phyloP scores from a whole-genome alignment of 1,140 invertebrate genomes.

The Plectrocnemia conspersa region DNA sequence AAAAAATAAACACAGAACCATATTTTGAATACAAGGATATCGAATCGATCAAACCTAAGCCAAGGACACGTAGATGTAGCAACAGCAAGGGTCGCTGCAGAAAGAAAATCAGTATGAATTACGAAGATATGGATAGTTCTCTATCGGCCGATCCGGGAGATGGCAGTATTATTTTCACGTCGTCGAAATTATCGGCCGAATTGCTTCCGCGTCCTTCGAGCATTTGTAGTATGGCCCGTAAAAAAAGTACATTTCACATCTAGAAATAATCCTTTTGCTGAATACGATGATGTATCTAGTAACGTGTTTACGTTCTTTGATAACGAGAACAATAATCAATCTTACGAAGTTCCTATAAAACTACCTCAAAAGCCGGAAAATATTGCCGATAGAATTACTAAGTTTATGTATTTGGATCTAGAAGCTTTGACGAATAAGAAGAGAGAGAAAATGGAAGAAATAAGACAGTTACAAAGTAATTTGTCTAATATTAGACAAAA shows the following conservation, averaged over 20 bases:
- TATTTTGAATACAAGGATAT: background rate
- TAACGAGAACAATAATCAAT: constrained; percentile 42
- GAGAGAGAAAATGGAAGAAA: constrained; percentile 39
- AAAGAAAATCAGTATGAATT: constrained; percentile 42
- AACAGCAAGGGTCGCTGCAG: constrained; percentile 38
- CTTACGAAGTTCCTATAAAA: constrained; percentile 32
- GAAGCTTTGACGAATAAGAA: constrained; percentile 43
- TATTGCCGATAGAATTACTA: constrained; percentile 37
- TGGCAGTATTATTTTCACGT: constrained; percentile 52
- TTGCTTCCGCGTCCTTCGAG: constrained; percentile 47
- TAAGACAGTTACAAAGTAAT: constrained; percentile 43
- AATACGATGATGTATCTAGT: constrained; percentile 47
- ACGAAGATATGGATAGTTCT: constrained; percentile 53
- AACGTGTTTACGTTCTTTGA: constrained; percentile 48
- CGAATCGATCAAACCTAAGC: background rate
- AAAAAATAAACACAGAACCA: background rate
- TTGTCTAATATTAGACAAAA: constrained; percentile 34
- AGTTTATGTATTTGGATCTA: constrained; percentile 50
- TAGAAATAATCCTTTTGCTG: constrained; percentile 45
- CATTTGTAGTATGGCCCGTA: constrained; percentile 41
- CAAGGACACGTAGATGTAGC: constrained; percentile 35
- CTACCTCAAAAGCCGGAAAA: constrained; percentile 16
- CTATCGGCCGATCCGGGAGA: constrained; percentile 55
- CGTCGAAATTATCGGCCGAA: constrained; percentile 49
- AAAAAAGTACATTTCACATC: constrained; percentile 48